Conservation (phyloP, 2,113 vertebrate species). For the Stomatorhinus ivindoensis region DNA sequence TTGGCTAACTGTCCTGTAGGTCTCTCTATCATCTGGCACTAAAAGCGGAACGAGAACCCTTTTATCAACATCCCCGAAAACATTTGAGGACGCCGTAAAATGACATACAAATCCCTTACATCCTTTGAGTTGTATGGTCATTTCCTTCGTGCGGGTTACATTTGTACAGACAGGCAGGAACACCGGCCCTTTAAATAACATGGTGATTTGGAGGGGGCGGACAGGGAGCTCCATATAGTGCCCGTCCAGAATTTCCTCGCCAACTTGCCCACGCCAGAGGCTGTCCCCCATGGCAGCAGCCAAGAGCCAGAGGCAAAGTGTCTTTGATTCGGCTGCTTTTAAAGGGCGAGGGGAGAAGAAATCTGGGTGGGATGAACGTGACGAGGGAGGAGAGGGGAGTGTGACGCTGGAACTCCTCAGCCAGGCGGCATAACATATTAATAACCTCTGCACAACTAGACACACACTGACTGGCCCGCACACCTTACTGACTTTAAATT, state of each 20-base stretch:
- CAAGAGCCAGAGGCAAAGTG: not conserved
- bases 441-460: not conserved
- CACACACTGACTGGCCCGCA: not conserved
- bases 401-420: not conserved
- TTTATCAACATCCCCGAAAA: not conserved
- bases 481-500: not conserved
- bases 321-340: not conserved
- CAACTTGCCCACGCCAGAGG: not conserved
- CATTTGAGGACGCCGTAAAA: not conserved
- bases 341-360: not conserved
- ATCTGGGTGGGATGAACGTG: not conserved
- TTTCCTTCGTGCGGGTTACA: not conserved
- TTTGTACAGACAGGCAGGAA: not conserved
- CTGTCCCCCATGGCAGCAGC: not conserved
- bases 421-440: not conserved
- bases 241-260: not conserved
- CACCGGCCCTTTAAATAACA: not conserved
- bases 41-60: not conserved
- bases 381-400: constrained; percentile 20
- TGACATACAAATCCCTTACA: not conserved
- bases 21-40: not conserved
- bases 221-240: not conserved
- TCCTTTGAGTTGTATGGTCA: not conserved
- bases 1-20: constrained; percentile 15
- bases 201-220: not conserved